Evolutionary conservation across 2,113 vertebrate genomes (phyloP), one percentile per base, ranked within the genome.

Genomic region (Eulemur rufifrons): DNA sequence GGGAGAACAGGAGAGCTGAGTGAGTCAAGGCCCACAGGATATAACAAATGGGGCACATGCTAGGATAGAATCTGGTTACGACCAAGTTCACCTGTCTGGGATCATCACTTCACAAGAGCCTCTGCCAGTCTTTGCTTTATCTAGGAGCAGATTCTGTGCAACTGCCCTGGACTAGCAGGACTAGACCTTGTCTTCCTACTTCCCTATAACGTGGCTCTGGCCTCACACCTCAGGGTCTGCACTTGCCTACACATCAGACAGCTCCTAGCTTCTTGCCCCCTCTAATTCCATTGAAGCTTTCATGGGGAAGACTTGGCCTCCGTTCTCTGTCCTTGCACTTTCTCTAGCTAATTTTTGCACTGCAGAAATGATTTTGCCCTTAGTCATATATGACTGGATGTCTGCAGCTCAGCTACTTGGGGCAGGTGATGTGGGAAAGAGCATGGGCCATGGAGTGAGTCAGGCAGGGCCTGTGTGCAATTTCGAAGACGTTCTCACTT

Each of bases 311-410:
- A 29, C 18, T 56, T 3, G 18, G 73, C 56, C 45, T 96, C 63
- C 18, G 25, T 32, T 61, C 74, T 86, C 54, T 66, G 39, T 45
- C 47, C 21, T 29, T 82, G 47, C 4, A 59, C 8, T 92, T 96
- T 88, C 59, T 93, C 47, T 9, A 81, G 37, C 18, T 80, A 95
- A 39, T 56, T 92, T 95, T 76, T 66, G 47, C 71, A 50, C 17
- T 37, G 23, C 69, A 85, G 61, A 89, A 77, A 76, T 88, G 76
- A 92, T 91, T 90, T 96, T 56, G 86, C 45, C 15, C n/a, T 95
- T 54, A 84, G 32, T 84, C 80, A 87, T 47, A 18, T 54, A 69
- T 2, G 11, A 39, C 8, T 78, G 47, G 82, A 42, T 54, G 32
- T 59, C 78, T 81, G n/a, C 45, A 1, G 0, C 37, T 78, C 29